These are phyloP conservation scores for Orientallactaga bullata DNA, from an alignment of 2,113 vertebrate species.

Conservation along the genomic window DNA sequence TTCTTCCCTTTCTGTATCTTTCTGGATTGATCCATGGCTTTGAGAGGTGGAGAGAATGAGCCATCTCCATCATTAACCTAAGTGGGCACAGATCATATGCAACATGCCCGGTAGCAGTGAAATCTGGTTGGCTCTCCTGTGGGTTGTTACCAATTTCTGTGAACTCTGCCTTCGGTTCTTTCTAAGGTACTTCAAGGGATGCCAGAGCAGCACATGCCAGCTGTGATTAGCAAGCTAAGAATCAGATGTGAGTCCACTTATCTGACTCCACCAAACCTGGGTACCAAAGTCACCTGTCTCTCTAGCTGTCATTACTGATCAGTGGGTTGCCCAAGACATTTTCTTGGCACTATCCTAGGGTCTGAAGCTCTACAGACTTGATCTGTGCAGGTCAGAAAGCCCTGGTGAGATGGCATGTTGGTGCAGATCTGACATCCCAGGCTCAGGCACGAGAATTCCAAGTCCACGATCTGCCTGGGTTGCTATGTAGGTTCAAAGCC, in stretches of 20 bases:
- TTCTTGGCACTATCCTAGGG: not conserved
- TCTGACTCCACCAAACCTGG: not conserved
- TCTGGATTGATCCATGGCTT: conserved; percentile 36
- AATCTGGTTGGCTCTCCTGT: not conserved
- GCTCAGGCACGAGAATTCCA: too few relatives aligned
- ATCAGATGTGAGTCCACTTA: not conserved
- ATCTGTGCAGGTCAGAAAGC: too few relatives aligned
- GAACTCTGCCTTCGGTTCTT: not conserved
- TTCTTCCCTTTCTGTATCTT: not conserved
- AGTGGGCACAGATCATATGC: not conserved
- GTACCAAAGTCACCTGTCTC: not conserved
- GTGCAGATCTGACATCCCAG: too few relatives aligned
- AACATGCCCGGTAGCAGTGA: not conserved
- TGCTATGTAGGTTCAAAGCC: too few relatives aligned
- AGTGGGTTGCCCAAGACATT: not conserved
- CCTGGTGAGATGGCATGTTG: too few relatives aligned
- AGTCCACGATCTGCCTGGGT: too few relatives aligned
- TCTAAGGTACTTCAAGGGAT: not conserved
- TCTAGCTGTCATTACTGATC: not conserved
- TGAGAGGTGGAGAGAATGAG: conserved; percentile 58
- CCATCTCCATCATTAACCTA: conserved; percentile 18
- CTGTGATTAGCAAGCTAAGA: not conserved
- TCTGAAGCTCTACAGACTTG: too few relatives aligned
- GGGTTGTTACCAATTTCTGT: not conserved
- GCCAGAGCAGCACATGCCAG: not conserved